Percentiles rank a stretch among this genome's conserved stretches.
These are phyloP conservation scores for Archips xylosteana DNA, from an alignment of 2,888 invertebrate species.

Conservation along the genomic window DNA sequence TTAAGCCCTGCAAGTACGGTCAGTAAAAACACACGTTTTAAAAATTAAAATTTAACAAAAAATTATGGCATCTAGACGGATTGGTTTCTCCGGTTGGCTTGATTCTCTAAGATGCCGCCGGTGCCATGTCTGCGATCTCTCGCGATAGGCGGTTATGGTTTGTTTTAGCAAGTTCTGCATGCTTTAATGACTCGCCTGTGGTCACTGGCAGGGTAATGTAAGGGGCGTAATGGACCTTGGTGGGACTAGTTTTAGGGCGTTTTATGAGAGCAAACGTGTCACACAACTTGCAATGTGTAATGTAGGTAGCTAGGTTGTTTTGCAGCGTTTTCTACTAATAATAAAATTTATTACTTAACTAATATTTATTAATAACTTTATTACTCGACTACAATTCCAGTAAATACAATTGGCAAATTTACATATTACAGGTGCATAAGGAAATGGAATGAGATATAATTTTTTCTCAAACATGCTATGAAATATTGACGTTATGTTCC, in stretches of 20 bases:
- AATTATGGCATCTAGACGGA: too few relatives aligned
- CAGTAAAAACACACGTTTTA: too few relatives aligned
- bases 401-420: too few relatives aligned
- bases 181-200: constrained; percentile 29
- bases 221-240: constrained; percentile 15
- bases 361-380: too few relatives aligned
- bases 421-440: too few relatives aligned
- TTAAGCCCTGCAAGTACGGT: too few relatives aligned
- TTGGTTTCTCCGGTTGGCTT: neutral
- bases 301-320: neutral
- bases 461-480: too few relatives aligned
- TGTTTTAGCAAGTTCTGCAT: constrained; percentile 32
- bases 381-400: too few relatives aligned
- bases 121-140: constrained; percentile 62
- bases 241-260: neutral
- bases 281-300: neutral
- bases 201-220: constrained; percentile 19
- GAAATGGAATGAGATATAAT: too few relatives aligned
- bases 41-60: too few relatives aligned
- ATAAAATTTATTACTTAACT: too few relatives aligned
- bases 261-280: neutral
- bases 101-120: constrained; percentile 9
- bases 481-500: too few relatives aligned
- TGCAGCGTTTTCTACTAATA: constrained; percentile 21
- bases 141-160: constrained; percentile 43